Evolutionary conservation across 1,140 invertebrate genomes (phyloP), one percentile per base, ranked within the genome.

Genomic region (Berghia stephanieae): DNA sequence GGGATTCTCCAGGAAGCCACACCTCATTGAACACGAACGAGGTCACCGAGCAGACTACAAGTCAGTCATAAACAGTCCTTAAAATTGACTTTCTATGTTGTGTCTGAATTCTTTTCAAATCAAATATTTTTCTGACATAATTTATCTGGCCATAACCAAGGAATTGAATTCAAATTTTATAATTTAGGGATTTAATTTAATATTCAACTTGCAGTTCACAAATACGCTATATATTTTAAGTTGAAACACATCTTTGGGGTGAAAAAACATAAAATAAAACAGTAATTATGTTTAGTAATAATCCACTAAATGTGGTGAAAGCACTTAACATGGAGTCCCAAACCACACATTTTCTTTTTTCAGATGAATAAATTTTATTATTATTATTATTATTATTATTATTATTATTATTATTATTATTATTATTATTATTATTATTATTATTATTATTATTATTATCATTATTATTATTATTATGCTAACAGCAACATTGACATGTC

Each of bases 1-100:
- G 81, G 88, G 88, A 21, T 93, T 93, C 84, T 84, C 85, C 52
- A 78, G 88, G 0, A 80, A 82, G 75, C 86, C 88, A 31, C 87
- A 89, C 69, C 77, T 89, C 10, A 69, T 82, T 16, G 88, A 89
- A 63, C 88, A 89, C 77, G 84, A 86, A 78, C 78, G 86, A 31
- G 83, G 86, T 1, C 88, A 89, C 78, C 78, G 79, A 34, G 80
- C 84, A 6, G 86, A 88, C 77, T 88, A 85, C 73, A 82, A 81
- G 34, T 86, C 82, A 55, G 67, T 66, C 42, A 63, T 75, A 2
- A 24, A 57, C 43, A 2, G 1, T 3, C 2, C 4, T 1, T 10
- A 63, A 10, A 63, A 8, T 27, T 16, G 24, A 52, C 16, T 52
- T 18, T n/a, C n/a, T n/a, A n/a, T n/a, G n/a, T n/a, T n/a, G n/a